Base-by-base conservation (phyloP, 2,888 invertebrate genomes). In the Megamerina dolium region DNA sequence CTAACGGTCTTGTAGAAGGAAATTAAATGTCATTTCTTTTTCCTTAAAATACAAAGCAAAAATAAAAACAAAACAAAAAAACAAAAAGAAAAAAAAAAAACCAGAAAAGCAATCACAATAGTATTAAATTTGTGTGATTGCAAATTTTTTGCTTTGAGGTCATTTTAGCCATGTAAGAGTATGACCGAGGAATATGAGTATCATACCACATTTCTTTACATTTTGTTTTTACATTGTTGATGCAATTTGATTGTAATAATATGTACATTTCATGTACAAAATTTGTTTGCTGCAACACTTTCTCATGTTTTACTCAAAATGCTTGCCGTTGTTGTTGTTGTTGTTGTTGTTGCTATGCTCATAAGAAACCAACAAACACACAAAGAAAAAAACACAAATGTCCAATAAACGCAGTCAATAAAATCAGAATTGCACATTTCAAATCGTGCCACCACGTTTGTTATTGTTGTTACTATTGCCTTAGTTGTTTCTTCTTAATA, bases 381-480 rank as follows among this genome's bases (percentile, higher is more conserved):
- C 31, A 19, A 20, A 30, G 16, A 34, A 18, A 18, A 18, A 13
- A 8, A 8, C 36, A 17, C 17, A 37, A 42, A 45, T 44, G 44
- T 41, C 27, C 39, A 33, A 41, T 32, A 37, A 45, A 41, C 34
- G 46, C 46, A 44, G 46, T 42, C 44, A 46, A 45, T 40, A 45
- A 46, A 37, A 42, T 46, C 42, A 43, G 45, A 49, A 49, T 36
- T 16, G 27, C 19, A 29, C 26, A 41, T 27, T 13, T 12, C 20
- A 18, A 41, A 43, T 50, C 50, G 50, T 50, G 50, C 47, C 33
- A 35, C 45, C 46, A 46, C 49, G 49, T 46, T 44, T 49, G 44
- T n/a, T n/a, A n/a, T n/a, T n/a, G n/a, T n/a, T n/a, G n/a, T n/a
- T n/a, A n/a, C n/a, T n/a, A n/a, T n/a, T n/a, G n/a, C n/a, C n/a